A percentile compares a stretch with the other conserved stretches of the same genome.
phyloP scores from a whole-genome alignment of 1,140 invertebrate species.

The Leptonema lineaticorne region DNA sequence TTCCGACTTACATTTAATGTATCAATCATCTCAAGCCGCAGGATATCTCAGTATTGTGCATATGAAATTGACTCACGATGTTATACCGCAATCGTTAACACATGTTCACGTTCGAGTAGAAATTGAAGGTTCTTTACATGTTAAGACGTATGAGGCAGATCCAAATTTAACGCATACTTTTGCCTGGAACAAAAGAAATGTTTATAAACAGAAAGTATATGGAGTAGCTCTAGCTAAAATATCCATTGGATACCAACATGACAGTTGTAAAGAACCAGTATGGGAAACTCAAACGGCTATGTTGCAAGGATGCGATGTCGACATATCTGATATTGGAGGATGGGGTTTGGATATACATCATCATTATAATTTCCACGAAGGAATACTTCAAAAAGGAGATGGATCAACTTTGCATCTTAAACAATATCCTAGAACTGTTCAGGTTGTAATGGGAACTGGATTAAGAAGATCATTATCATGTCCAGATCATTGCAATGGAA shows the following conservation, averaged over 20 bases:
- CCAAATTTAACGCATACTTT: constrained; percentile 92
- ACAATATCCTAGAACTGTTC: constrained; percentile 85
- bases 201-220: constrained; percentile 95
- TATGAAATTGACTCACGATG: constrained; percentile 82
- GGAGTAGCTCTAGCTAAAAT: constrained; percentile 83
- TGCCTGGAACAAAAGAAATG: constrained; percentile 96
- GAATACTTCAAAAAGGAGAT: constrained; percentile 95
- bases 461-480: constrained; percentile 75
- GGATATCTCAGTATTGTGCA: constrained; percentile 91
- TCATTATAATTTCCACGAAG: constrained; percentile 97
- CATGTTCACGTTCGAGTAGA: constrained; percentile 88
- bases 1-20: constrained; percentile 87
- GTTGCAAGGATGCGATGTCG: constrained; percentile 94
- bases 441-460: constrained; percentile 92
- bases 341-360: constrained; percentile 98
- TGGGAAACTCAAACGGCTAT: constrained; percentile 94
- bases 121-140: constrained; percentile 88
- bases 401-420: constrained; percentile 91
- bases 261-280: constrained; percentile 78
- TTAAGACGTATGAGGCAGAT: constrained; percentile 93
- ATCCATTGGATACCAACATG: constrained; percentile 93
- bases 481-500: constrained; percentile 80
- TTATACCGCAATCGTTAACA: constrained; percentile 76
- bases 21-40: constrained; percentile 87
- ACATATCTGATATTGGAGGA: constrained; percentile 94